These are phyloP conservation scores for Pampus argenteus DNA, from an alignment of 2,797 vertebrate genomes.

Conservation along the genomic window DNA sequence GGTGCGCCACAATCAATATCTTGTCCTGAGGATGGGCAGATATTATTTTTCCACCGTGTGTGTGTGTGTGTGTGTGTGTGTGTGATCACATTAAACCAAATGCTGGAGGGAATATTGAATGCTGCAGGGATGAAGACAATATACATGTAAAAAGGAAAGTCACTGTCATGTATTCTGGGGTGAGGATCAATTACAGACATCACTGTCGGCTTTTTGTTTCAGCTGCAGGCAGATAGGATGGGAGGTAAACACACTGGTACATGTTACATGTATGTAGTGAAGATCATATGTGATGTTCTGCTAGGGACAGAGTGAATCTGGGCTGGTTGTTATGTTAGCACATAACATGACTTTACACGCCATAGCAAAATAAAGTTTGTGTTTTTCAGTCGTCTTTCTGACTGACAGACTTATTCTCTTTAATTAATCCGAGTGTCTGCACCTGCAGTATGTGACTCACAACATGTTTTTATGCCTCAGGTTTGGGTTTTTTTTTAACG, in stretches of 20 bases:
- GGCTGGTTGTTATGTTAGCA: neutral
- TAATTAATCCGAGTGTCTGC: no score
- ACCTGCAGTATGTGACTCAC: no score
- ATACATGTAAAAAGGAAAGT: slow-evolving; percentile 40
- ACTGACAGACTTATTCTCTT: no score
- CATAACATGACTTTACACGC: no score
- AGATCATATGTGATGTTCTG: no score
- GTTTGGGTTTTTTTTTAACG: no score
- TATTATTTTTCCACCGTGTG: slow-evolving; percentile 58
- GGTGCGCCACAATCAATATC: slow-evolving; percentile 70
- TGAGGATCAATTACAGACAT: slow-evolving; percentile 60
- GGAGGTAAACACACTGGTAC: slow-evolving; percentile 4
- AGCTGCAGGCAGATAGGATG: slow-evolving; percentile 26
- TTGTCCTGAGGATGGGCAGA: slow-evolving; percentile 76
- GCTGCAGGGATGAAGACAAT: slow-evolving; percentile 47
- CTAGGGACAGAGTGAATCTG: neutral
- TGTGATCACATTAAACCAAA: slow-evolving; percentile 34
- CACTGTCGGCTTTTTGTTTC: slow-evolving; percentile 31
- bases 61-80: slow-evolving; percentile 14
- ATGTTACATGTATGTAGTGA: neutral
- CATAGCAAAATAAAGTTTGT: no score
- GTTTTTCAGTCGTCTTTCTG: no score
- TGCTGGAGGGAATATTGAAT: slow-evolving; percentile 35
- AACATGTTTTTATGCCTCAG: no score
- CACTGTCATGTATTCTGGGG: slow-evolving; percentile 59